Base-by-base conservation (phyloP, 1,140 invertebrate species). In the Lanistes nyassanus region DNA sequence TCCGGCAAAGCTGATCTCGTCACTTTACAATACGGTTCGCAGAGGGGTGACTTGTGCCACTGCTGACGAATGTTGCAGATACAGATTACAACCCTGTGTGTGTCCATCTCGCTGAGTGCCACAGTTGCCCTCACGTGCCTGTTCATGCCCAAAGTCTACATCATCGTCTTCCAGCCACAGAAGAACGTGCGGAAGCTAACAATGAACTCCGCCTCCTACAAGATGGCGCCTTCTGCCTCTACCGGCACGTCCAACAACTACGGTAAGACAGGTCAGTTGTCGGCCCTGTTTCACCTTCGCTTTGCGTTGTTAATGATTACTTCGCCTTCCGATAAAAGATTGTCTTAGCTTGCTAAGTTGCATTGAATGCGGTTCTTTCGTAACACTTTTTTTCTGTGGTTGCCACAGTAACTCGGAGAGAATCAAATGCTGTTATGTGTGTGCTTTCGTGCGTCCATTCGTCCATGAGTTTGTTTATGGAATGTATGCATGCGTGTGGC, bases 121-220 rank as follows among this genome's bases (percentile, higher is more conserved):
- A 93, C 93, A 1, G 94, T 95, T 21, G 93, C 93, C 1, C 90
- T 95, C 0, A 92, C 92, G 29, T 95, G 94, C 83, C 90, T 95
- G 0, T 95, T 95, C 88, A 92, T 92, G 2, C 94, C 94, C 2
- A 95, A 95, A 88, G 92, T 95, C 55, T 94, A 94, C 83, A 91
- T 94, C 56, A 92, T 94, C 23, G 87, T 94, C 31, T 94, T 94
- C 85, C 93, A 94, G 83, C 94, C 94, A 0, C 92, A 94, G 84
- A 95, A 94, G 81, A 94, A 94, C 82, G 92, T 94, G 0, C 90
- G 94, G 65, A 85, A 85, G 65, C 74, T 85, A 6, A 86, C 82
- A 13, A 87, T 87, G 86, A 87, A 83, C 70, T 86, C 85, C 16
- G 81, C 83, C n/a, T 83, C 79, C 68, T 84, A 84, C 74, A 85